phyloP scores from a whole-genome alignment of 2,797 vertebrate species.

The Leptodactylus fallax region DNA sequence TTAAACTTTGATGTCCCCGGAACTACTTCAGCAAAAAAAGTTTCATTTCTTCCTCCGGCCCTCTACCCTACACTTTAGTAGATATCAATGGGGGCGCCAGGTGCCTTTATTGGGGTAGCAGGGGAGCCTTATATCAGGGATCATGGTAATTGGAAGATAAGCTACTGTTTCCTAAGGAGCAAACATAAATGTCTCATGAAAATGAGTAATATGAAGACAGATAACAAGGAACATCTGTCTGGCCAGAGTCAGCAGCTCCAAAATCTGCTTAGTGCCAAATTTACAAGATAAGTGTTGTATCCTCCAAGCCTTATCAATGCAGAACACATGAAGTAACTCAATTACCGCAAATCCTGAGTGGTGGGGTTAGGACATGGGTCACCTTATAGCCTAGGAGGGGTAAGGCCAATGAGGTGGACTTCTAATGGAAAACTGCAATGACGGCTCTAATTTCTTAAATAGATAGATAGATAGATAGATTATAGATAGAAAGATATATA shows the following conservation, averaged over 20 bases:
- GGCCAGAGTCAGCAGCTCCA: slow-evolving; percentile 15
- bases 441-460: background rate
- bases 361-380: slow-evolving; percentile 3
- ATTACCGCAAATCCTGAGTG: background rate
- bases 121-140: background rate
- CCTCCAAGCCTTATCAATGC: slow-evolving; percentile 1
- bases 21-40: background rate
- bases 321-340: background rate
- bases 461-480: background rate
- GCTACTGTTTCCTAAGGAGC: slow-evolving; percentile 31
- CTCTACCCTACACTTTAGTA: background rate
- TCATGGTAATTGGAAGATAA: slow-evolving; percentile 18
- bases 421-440: background rate
- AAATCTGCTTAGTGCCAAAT: slow-evolving; percentile 30
- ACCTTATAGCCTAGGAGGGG: background rate
- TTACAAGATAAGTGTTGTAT: slow-evolving; percentile 8
- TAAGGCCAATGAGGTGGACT: background rate
- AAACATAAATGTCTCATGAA: slow-evolving; percentile 29
- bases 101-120: background rate
- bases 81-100: background rate
- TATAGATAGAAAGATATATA: background rate
- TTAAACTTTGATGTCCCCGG: background rate
- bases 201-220: slow-evolving; percentile 35
- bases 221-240: slow-evolving; percentile 49
- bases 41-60: background rate